Base-by-base conservation (phyloP, 1,140 invertebrate genomes). In the Hypsibius dujardini region DNA sequence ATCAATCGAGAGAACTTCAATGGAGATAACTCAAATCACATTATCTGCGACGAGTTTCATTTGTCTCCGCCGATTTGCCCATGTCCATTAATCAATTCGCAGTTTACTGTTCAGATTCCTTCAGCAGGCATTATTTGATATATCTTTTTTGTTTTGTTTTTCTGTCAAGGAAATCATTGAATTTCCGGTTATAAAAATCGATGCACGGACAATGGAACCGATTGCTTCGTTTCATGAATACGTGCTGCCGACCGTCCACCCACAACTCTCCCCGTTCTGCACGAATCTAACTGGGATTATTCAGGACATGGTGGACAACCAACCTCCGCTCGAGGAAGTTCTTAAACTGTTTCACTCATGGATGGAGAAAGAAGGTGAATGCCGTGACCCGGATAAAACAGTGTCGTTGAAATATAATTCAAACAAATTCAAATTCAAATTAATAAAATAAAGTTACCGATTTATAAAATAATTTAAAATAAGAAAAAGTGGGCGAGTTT, bases 81-180 rank as follows among this genome's bases (percentile, higher is more conserved):
- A 28, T 28, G 28, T 28, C 28, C 28, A 28, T 28, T 28, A 28
- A 28, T 28, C 28, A 28, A 28, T 28, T 28, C 28, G 28, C 28
- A 28, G 28, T 28, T 28, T 28, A 28, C 28, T 28, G 28, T 28
- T 28, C 28, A 28, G 28, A 28, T 28, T 28, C 28, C 28, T 28
- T 28, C 28, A 0, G 28, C 28, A 28, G 28, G 28, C 28, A 28
- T 28, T 28, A 28, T 0, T 28, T 28, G 28, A 28, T 28, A 28
- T 28, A 28, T 28, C 28, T 28, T 28, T 74, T 70, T 40, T 70
- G 67, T 42, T 71, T 71, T 67, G 47, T 79, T 77, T 14, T 73
- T 42, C 76, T 77, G 40, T 80, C 28, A 28, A 85, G 80, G 85
- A 87, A 79, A 86, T 87, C 14, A 86, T 87, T 69, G 85, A 87